phyloP scores from a whole-genome alignment of 2,888 invertebrate genomes.

The Ophion obscuratus region DNA sequence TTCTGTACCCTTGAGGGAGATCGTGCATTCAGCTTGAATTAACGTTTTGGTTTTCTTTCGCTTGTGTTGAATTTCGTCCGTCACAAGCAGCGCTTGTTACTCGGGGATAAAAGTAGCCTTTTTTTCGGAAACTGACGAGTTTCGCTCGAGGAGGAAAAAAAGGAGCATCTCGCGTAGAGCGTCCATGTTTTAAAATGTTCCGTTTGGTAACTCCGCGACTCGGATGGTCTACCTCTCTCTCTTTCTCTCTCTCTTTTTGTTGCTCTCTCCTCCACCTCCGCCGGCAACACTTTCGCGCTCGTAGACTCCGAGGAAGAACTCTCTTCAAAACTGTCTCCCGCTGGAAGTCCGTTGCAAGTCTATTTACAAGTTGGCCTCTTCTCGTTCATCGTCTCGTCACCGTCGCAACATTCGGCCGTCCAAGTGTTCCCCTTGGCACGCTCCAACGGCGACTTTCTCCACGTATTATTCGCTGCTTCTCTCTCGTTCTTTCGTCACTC shows the following conservation, averaged over 20 bases:
- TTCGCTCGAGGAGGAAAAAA: neutral
- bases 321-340: neutral
- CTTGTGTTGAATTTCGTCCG: neutral
- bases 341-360: constrained; percentile 1
- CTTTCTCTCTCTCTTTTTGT: too few species aligned
- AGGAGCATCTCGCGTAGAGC: neutral
- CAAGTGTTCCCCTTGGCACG: neutral
- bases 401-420: constrained; percentile 2
- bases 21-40: constrained; percentile 7
- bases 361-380: constrained; percentile 55
- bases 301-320: constrained; percentile 11
- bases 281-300: neutral
- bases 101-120: neutral
- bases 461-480: constrained; percentile 3
- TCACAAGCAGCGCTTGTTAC: neutral
- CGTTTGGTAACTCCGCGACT: neutral
- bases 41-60: neutral
- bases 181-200: neutral
- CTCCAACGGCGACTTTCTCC: constrained; percentile 32
- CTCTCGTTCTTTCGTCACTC: constrained; percentile 29
- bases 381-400: constrained; percentile 9
- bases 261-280: neutral
- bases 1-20: neutral
- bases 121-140: constrained; percentile 6
- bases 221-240: too few species aligned